phyloP scores from a whole-genome alignment of 1,140 invertebrate species.

The Plutomurus gul region DNA sequence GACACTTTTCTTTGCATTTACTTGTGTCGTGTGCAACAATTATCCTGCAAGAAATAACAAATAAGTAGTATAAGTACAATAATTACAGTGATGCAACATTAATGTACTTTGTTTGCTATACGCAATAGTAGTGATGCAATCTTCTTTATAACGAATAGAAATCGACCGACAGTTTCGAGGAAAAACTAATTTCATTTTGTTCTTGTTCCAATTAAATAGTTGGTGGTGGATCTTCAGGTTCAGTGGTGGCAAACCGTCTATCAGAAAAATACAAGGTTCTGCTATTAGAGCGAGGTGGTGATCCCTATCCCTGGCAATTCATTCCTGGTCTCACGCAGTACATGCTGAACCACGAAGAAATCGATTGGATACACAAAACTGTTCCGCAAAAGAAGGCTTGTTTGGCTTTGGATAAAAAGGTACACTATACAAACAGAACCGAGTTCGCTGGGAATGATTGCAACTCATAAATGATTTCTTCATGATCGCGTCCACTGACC shows the following conservation, averaged over 20 bases:
- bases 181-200: background rate
- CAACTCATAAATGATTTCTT: no score
- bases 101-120: no score
- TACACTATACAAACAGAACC: background rate
- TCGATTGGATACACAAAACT: conserved; percentile 25
- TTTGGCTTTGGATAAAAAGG: conserved; percentile 15
- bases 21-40: no score
- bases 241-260: conserved; percentile 23
- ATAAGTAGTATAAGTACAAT: no score
- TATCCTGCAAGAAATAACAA: no score
- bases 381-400: conserved; percentile 31
- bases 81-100: no score
- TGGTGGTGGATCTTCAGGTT: background rate
- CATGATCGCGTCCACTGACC: background rate
- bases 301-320: background rate
- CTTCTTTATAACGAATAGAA: no score
- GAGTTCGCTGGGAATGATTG: no score
- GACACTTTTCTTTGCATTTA: no score
- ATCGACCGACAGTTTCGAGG: background rate
- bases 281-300: conserved; percentile 10
- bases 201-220: background rate
- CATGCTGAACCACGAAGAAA: conserved; percentile 30
- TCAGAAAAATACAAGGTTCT: conserved; percentile 32
- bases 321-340: conserved; percentile 28
- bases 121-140: no score